These are phyloP conservation scores for Drosophila meridionalis DNA, from an alignment of 2,888 invertebrate species.

Conservation along the genomic window DNA sequence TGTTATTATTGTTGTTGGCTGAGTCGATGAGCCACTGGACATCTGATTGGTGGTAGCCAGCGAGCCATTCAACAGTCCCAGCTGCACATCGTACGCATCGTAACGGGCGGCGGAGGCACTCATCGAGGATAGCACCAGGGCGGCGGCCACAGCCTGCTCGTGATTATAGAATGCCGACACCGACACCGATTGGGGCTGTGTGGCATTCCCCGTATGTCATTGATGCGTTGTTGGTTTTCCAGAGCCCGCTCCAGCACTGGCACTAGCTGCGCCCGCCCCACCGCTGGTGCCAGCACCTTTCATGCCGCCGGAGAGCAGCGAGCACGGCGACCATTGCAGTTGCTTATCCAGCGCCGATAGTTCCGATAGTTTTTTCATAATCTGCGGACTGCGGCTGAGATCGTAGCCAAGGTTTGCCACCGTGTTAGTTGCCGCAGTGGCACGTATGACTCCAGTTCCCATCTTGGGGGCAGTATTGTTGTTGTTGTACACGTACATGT, in stretches of 20 bases:
- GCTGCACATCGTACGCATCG: slow-evolving; percentile 54
- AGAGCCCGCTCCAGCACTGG: slow-evolving; percentile 27
- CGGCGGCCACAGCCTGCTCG: slow-evolving; percentile 82
- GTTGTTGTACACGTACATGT: slow-evolving; percentile 54
- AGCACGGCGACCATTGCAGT: slow-evolving; percentile 47
- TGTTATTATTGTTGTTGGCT: slow-evolving; percentile 8
- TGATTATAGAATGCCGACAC: slow-evolving; percentile 82
- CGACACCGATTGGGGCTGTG: slow-evolving; percentile 63
- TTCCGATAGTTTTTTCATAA: slow-evolving; percentile 53
- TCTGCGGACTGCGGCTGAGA: slow-evolving; percentile 42
- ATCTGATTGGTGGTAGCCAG: slow-evolving; percentile 37
- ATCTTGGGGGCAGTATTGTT: slow-evolving; percentile 27
- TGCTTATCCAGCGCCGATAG: slow-evolving; percentile 54
- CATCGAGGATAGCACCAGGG: slow-evolving; percentile 81
- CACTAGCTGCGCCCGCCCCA: background rate
- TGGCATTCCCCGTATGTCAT: slow-evolving; percentile 77
- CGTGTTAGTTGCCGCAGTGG: slow-evolving; percentile 8
- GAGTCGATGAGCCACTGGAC: slow-evolving; percentile 22
- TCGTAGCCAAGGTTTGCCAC: slow-evolving; percentile 35
- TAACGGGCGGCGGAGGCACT: slow-evolving; percentile 63
- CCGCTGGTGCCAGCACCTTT: slow-evolving; percentile 25
- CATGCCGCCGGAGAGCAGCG: slow-evolving; percentile 35
- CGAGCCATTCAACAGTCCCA: slow-evolving; percentile 60
- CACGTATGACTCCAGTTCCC: slow-evolving; percentile 34
- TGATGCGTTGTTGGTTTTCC: slow-evolving; percentile 59